phyloP scores from a whole-genome alignment of 1,140 invertebrate species.

The Ptiloglossa arizonensis region DNA sequence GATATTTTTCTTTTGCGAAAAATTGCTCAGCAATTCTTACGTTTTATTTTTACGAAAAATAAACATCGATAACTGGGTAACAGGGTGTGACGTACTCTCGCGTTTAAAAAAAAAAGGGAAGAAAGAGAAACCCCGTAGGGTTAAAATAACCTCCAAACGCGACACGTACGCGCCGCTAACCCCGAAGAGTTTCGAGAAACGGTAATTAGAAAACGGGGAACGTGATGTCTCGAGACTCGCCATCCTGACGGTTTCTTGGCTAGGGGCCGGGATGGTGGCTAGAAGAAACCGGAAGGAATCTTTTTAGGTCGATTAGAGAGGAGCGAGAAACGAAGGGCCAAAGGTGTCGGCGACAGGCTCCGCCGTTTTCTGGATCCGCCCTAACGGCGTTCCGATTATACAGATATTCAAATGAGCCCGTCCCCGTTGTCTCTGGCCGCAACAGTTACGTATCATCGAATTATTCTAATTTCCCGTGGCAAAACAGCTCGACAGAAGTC shows the following conservation, averaged over 20 bases:
- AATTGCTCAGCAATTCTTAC: too few relatives aligned
- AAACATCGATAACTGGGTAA: too few relatives aligned
- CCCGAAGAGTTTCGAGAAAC: too few relatives aligned
- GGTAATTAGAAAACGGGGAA: neutral
- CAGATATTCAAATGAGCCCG: slow-evolving; percentile 79
- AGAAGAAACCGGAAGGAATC: slow-evolving; percentile 57
- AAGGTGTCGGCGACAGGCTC: slow-evolving; percentile 72
- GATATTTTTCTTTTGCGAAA: too few relatives aligned
- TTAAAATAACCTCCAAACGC: too few relatives aligned
- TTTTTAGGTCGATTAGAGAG: slow-evolving; percentile 73
- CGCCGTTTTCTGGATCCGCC: slow-evolving; percentile 78
- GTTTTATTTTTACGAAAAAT: too few relatives aligned
- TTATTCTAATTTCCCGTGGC: slow-evolving; percentile 80
- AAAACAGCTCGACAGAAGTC: slow-evolving; percentile 71
- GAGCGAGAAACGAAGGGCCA: slow-evolving; percentile 43
- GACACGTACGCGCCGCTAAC: too few relatives aligned
- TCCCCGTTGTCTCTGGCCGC: slow-evolving; percentile 74
- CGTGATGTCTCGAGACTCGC: neutral
- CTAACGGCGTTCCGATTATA: slow-evolving; percentile 81
- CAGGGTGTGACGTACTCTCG: too few relatives aligned
- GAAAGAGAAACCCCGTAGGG: too few relatives aligned
- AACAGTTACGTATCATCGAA: slow-evolving; percentile 82
- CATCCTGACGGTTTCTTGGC: neutral
- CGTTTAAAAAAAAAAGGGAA: too few relatives aligned
- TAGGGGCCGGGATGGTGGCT: neutral